Evolutionary conservation across 2,113 vertebrate genomes (phyloP).

Genomic region (Dicentrarchus labrax): DNA sequence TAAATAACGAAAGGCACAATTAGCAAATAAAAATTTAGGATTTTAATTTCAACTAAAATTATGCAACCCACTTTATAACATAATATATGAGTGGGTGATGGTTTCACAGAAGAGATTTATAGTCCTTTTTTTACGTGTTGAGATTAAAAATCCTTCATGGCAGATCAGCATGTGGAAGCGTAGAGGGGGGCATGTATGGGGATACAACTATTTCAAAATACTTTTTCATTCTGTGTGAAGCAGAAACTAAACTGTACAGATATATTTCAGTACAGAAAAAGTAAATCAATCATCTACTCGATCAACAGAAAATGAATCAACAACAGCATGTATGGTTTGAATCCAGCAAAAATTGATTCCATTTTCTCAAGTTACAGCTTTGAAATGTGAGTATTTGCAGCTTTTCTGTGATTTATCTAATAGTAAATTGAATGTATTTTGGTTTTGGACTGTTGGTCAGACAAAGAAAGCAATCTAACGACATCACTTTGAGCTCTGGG

Average conservation of each 20-base stretch:
- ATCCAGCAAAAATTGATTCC: background rate
- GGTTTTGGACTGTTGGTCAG: background rate
- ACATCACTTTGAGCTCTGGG: background rate
- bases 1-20: background rate
- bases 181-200: background rate
- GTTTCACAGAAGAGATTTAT: slow-evolving; percentile 1
- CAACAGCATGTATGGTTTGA: too few species aligned
- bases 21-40: background rate
- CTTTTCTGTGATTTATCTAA: background rate
- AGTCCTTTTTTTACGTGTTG: background rate
- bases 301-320: background rate
- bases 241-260: background rate
- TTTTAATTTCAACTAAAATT: background rate
- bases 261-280: background rate
- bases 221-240: background rate
- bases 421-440: background rate
- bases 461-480: background rate
- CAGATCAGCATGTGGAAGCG: slow-evolving; percentile 37
- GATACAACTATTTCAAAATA: background rate
- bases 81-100: background rate
- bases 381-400: background rate
- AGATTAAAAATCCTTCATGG: slow-evolving; percentile 51
- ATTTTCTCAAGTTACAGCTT: background rate
- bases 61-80: slow-evolving; percentile 13
- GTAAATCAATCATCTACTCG: background rate